Conservation (phyloP, 2,113 vertebrate species). For the Plestiodon gilberti region DNA sequence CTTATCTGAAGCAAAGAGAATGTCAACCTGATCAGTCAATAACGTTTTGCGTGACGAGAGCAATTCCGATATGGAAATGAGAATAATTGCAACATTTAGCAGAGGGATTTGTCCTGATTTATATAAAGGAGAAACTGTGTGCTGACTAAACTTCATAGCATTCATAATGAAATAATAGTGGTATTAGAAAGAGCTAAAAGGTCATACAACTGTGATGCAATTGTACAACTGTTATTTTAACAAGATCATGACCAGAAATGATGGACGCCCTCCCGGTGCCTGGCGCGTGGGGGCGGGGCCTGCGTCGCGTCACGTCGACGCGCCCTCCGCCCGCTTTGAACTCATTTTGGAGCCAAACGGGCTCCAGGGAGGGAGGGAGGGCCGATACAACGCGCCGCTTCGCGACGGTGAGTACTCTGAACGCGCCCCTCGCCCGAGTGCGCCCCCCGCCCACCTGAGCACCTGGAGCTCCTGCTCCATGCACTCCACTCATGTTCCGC, state of each 20-base stretch:
- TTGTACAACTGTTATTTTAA: not conserved
- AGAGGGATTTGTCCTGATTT: not conserved
- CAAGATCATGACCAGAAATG: too few species aligned
- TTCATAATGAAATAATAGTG: not conserved
- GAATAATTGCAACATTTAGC: not conserved
- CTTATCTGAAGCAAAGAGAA: not conserved
- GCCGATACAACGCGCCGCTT: too few species aligned
- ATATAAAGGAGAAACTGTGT: not conserved
- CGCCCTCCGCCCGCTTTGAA: too few species aligned
- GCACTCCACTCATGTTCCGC: too few species aligned
- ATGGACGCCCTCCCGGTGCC: too few species aligned
- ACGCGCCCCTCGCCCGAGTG: too few species aligned
- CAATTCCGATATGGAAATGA: not conserved
- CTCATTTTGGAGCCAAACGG: too few species aligned
- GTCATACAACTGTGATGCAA: slow-evolving; percentile 41
- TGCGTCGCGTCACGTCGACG: too few species aligned
- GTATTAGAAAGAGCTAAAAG: slow-evolving; percentile 22
- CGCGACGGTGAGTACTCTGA: too few species aligned
- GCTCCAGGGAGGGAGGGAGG: too few species aligned
- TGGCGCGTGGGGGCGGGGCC: too few species aligned
- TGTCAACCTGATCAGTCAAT: not conserved
- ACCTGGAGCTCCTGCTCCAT: not conserved
- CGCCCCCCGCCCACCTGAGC: too few species aligned
- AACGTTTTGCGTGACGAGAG: not conserved
- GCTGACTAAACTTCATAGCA: not conserved